Evolutionary conservation across 2,797 vertebrate species (phyloP).

Genomic region (Megaceryle alcyon): DNA sequence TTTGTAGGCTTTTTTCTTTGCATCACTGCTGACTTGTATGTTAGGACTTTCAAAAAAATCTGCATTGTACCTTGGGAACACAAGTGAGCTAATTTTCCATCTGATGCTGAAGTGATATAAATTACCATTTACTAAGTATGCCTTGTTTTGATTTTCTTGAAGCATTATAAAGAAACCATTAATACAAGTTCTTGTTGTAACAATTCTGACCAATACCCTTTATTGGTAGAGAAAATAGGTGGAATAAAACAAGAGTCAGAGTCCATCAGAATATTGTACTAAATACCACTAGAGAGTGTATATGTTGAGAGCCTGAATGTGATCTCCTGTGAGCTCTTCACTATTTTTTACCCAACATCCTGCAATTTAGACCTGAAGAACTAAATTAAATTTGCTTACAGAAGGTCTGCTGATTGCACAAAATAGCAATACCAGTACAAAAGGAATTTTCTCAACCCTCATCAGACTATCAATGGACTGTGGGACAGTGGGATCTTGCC

Average conservation of each 20-base stretch:
- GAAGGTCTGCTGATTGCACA: conserved; percentile 7
- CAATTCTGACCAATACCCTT: background rate
- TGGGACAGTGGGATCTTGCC: background rate
- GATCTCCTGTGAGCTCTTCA: background rate
- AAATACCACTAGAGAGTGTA: background rate
- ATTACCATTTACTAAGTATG: background rate
- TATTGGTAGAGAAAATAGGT: background rate
- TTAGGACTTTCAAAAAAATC: background rate
- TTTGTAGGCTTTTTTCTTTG: background rate
- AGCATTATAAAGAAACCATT: background rate
- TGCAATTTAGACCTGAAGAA: conserved; percentile 44
- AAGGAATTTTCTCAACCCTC: background rate
- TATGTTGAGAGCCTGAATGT: background rate
- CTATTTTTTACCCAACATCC: background rate
- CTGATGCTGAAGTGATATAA: background rate
- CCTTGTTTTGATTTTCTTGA: background rate
- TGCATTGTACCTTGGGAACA: background rate
- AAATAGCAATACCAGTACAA: background rate
- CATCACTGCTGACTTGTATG: background rate
- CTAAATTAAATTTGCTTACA: background rate
- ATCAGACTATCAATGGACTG: background rate
- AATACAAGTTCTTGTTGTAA: background rate
- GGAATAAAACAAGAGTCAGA: background rate
- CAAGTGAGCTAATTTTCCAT: background rate
- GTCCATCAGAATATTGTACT: background rate